Base-by-base conservation (phyloP, 2,113 vertebrate species). In the Triplophysa rosa region DNA sequence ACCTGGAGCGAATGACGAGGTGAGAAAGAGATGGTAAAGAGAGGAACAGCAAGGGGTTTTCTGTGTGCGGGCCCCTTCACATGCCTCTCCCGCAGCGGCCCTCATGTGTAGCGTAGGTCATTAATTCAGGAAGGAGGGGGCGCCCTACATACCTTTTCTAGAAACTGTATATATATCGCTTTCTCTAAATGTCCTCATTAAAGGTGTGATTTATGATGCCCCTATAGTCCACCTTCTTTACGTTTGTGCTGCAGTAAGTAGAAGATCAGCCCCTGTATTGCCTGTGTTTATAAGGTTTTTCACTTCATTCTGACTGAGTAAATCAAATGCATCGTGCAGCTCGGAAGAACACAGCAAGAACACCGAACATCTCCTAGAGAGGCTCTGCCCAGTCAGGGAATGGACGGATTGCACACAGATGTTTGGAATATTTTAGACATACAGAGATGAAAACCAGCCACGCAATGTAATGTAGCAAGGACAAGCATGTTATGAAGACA, bases 121-220 rank as follows among this genome's bases (percentile, higher is more conserved):
- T 79, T 86, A 81, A 65, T 84, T 79, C 79, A 84, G 78, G 56
- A 78, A 67, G 68, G 78, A 80, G 64, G 81, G 80, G 67, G 66
- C 11, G 85, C 77, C 83, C 85, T 85, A 87, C 77, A 87, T 87
- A 82, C 80, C 69, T 84, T 81, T 78, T 77, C 75, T 83, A 61
- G 24, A 61, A 19, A 37, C 37, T 64, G 21, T 77, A 78, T 77
- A 80, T 84, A 84, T 80, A 80, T 86, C 82, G 83, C 40, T 58
- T 68, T 79, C 59, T 70, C 61, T 85, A 87, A 82, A 85, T 83
- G 65, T 81, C 68, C 82, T 84, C 78, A 83, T 82, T 85, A 85
- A 64, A 83, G 42, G 56, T 78, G 42, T 84, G 83, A 86, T 84
- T 82, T 82, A 87, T 80, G 82, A 80, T 75, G 80, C 79, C 76